Evolutionary conservation across 2,888 invertebrate species (phyloP).

Genomic region (Tenthredo mesomela): DNA sequence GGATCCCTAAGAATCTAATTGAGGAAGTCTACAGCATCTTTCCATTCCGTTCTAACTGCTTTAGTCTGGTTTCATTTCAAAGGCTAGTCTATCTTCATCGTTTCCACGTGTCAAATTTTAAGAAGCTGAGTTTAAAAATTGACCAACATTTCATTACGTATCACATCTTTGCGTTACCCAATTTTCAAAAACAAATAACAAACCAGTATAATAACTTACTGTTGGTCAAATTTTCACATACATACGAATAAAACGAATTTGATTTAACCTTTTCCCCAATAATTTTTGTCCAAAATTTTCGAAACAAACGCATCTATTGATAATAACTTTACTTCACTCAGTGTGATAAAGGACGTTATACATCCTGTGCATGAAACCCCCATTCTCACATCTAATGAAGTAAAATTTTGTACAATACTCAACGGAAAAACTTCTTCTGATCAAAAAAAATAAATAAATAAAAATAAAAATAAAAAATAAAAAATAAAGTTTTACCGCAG

Average conservation of each 20-base stretch:
- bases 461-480: no score
- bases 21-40: conserved; percentile 52
- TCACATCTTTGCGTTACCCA: background rate
- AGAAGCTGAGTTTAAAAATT: background rate
- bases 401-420: no score
- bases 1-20: conserved; percentile 46
- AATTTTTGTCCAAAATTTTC: no score
- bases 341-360: no score
- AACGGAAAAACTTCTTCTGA: no score
- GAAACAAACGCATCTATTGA: no score
- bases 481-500: no score
- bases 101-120: background rate
- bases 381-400: no score
- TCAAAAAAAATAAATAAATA: no score
- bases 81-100: conserved; percentile 12
- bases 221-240: background rate
- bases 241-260: background rate
- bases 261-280: background rate
- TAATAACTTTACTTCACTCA: no score
- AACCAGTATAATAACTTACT: background rate
- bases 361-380: no score
- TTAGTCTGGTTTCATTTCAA: conserved; percentile 48
- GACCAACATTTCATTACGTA: background rate
- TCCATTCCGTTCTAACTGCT: conserved; percentile 43
- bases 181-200: background rate